Percentiles rank a stretch among this genome's conserved stretches.
Conservation (phyloP, 2,113 vertebrate species). For the Colossoma macropomum region DNA sequence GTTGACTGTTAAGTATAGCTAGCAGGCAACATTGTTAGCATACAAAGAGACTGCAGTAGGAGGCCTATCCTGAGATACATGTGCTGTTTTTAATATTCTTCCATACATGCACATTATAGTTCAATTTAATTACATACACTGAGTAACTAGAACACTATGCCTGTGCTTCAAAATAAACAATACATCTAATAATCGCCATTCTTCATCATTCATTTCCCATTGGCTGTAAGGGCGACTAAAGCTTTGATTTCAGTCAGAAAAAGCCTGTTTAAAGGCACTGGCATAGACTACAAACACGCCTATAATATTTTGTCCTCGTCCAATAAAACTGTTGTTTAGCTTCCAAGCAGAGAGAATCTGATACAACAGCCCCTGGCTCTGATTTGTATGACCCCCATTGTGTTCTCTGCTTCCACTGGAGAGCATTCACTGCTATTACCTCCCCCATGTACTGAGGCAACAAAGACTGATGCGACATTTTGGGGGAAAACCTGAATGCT, state of each 20-base stretch:
- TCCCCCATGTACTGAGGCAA: constrained; percentile 62
- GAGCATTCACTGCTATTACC: constrained; percentile 70
- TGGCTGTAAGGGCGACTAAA: constrained; percentile 39
- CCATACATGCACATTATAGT: neutral
- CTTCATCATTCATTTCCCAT: constrained; percentile 13
- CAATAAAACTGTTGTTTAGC: constrained; percentile 29
- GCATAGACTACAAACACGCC: constrained; percentile 32
- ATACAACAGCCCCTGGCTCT: constrained; percentile 60
- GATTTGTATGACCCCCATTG: constrained; percentile 66
- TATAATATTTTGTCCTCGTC: constrained; percentile 43
- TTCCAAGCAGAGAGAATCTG: constrained; percentile 54
- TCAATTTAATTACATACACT: constrained; percentile 9
- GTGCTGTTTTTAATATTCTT: neutral
- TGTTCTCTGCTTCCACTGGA: constrained; percentile 63
- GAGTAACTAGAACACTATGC: neutral
- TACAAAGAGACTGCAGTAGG: neutral
- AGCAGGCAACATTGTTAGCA: constrained; percentile 36
- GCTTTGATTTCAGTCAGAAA: constrained; percentile 59
- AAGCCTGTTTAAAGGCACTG: constrained; percentile 20
- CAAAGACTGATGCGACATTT: constrained; percentile 69
- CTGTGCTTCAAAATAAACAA: constrained; percentile 24
- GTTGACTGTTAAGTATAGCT: constrained; percentile 52
- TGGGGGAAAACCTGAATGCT: constrained; percentile 62
- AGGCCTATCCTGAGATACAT: neutral
- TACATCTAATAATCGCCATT: constrained; percentile 11